These are phyloP conservation scores for Platycheirus albimanus DNA, from an alignment of 2,888 invertebrate species.

Conservation along the genomic window DNA sequence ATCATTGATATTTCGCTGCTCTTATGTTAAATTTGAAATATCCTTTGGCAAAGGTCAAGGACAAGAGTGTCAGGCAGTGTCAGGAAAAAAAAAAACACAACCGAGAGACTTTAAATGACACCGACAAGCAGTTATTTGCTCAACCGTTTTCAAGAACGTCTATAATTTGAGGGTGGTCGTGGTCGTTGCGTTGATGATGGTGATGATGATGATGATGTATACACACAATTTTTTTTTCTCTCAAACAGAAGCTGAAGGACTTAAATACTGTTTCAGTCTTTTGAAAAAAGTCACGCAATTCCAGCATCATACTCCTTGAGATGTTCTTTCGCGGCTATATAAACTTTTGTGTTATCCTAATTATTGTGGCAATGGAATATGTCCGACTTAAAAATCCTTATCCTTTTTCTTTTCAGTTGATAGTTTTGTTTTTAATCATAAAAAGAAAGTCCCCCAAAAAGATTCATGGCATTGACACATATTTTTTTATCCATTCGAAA, in stretches of 20 bases:
- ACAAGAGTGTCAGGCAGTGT: too few relatives aligned
- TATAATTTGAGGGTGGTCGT: conserved; percentile 12
- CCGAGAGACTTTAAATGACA: conserved; percentile 18
- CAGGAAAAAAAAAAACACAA: neutral
- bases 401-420: neutral
- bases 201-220: neutral
- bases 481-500: neutral
- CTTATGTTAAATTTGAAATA: conserved; percentile 8
- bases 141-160: conserved; percentile 28
- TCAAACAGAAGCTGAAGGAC: neutral
- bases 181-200: conserved; percentile 5
- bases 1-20: conserved; percentile 32
- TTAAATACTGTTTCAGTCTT: neutral
- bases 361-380: neutral
- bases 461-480: conserved; percentile 58
- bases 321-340: neutral
- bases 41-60: conserved; percentile 55
- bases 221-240: neutral
- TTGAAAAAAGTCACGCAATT: conserved; percentile 11
- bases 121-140: conserved; percentile 11
- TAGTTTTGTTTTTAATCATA: conserved; percentile 11
- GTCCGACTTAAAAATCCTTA: neutral
- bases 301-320: conserved; percentile 7
- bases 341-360: conserved; percentile 1
- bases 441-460: conserved; percentile 37